These are phyloP conservation scores for Numenius arquata DNA, from an alignment of 2,113 vertebrate genomes.

Conservation along the genomic window DNA sequence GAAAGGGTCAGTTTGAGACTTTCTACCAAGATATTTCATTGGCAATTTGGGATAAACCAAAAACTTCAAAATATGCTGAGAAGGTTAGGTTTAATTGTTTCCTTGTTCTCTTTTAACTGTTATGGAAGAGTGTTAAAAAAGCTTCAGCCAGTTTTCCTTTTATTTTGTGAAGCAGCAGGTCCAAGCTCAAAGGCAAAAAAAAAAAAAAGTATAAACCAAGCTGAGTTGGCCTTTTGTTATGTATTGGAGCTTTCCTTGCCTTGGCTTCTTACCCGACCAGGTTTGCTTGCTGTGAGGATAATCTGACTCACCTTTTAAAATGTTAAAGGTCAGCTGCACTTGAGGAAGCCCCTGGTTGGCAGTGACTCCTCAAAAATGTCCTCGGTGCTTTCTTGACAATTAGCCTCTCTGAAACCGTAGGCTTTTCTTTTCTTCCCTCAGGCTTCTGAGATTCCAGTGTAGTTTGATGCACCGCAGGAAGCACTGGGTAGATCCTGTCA, in stretches of 20 bases:
- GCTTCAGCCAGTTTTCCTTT: not conserved
- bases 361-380: not conserved
- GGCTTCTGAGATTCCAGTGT: not conserved
- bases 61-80: not conserved
- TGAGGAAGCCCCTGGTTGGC: not conserved
- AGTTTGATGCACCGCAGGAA: not conserved
- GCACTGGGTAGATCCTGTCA: not conserved
- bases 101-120: not conserved
- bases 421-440: not conserved
- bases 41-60: not conserved
- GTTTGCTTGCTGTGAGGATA: constrained; percentile 20
- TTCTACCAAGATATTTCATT: not conserved
- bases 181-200: not conserved
- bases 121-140: not conserved
- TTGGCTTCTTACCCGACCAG: not conserved
- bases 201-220: not conserved
- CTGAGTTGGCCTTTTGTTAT: not conserved
- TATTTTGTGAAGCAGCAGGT: not conserved
- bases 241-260: not conserved
- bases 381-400: not conserved
- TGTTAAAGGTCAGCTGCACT: not conserved
- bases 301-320: constrained; percentile 21
- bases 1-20: not conserved
- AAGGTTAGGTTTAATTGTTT: not conserved
- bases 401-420: not conserved